A percentile compares a stretch with the other conserved stretches of the same genome.
Conservation (phyloP, 2,113 vertebrate species). For the Lepus europaeus region DNA sequence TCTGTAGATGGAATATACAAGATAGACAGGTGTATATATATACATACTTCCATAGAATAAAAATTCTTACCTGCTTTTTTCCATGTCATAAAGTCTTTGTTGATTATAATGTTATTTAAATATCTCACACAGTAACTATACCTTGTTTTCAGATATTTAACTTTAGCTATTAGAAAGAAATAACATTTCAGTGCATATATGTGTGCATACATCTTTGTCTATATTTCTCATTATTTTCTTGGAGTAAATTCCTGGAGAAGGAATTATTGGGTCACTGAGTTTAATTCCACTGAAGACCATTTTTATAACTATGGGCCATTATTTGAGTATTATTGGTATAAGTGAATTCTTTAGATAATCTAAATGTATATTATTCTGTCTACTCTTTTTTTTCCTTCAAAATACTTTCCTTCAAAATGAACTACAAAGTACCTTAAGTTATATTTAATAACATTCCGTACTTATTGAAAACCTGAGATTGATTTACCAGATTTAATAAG, state of each 20-base stretch:
- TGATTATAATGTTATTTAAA: not conserved
- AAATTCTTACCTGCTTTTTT: slow-evolving; percentile 16
- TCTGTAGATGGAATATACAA: not conserved
- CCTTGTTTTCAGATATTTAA: slow-evolving; percentile 33
- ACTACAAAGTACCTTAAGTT: not conserved
- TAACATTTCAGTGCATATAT: not conserved
- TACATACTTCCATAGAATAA: not conserved
- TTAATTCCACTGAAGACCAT: not conserved
- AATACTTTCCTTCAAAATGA: not conserved
- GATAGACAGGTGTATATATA: slow-evolving; percentile 4
- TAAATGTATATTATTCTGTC: not conserved
- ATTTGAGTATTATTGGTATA: not conserved
- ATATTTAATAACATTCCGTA: not conserved
- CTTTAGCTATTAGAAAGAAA: slow-evolving; percentile 31
- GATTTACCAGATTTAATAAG: slow-evolving; percentile 37
- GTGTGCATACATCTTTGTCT: slow-evolving; percentile 1
- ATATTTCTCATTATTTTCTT: slow-evolving; percentile 44
- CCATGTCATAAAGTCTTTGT: slow-evolving; percentile 4
- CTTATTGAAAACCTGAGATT: slow-evolving; percentile 48
- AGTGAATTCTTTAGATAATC: not conserved
- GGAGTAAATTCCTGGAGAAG: not conserved
- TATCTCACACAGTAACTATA: not conserved
- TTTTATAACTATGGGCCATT: slow-evolving; percentile 10
- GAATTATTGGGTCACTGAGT: not conserved
- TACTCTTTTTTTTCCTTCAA: not conserved